Conservation (phyloP, 2,113 vertebrate species). For the Ageneiosus marmoratus region DNA sequence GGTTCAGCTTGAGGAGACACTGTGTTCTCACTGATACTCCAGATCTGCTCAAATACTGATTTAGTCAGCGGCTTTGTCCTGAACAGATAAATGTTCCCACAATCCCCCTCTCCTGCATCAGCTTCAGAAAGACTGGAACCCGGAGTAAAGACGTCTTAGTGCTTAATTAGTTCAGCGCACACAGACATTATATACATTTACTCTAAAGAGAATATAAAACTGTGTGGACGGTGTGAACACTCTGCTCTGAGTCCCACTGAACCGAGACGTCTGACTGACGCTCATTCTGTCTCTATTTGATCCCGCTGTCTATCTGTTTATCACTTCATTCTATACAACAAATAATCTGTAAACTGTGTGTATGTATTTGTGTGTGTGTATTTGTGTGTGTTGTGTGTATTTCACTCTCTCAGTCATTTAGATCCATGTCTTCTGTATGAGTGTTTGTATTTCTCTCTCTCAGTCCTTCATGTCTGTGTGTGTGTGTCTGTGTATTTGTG, state of each 20-base stretch:
- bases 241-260: not conserved
- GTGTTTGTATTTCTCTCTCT: no score
- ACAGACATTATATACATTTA: not conserved
- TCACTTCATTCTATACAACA: not conserved
- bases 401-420: constrained; percentile 58
- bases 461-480: no score
- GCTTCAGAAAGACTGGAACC: not conserved
- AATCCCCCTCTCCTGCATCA: constrained; percentile 1
- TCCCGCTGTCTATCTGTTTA: not conserved
- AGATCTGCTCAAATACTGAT: not conserved
- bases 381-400: constrained; percentile 48
- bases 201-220: not conserved
- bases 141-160: not conserved
- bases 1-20: constrained; percentile 62
- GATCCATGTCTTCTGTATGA: no score
- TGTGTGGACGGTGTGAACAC: not conserved
- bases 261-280: not conserved
- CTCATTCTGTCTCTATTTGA: not conserved
- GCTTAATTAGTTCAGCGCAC: not conserved
- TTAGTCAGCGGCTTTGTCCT: not conserved
- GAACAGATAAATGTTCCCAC: not conserved
- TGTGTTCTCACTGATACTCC: constrained; percentile 66
- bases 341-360: not conserved
- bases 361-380: not conserved
- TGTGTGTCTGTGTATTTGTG: no score